These are phyloP conservation scores for Eclectus roratus DNA, from an alignment of 2,113 vertebrate species.

Conservation along the genomic window DNA sequence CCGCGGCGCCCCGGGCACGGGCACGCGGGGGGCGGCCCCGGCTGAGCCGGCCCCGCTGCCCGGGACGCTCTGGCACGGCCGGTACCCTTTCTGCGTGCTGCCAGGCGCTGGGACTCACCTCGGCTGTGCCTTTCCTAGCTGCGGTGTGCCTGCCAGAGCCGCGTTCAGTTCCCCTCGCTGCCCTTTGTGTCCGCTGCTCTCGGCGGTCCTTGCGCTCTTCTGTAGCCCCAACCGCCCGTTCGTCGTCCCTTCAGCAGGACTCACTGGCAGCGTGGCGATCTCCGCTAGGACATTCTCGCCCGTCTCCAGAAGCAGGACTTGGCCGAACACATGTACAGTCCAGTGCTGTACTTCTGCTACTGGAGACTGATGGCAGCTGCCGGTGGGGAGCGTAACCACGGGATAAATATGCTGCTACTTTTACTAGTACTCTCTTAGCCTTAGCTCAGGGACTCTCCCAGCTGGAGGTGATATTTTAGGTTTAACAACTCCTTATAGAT, in stretches of 20 bases:
- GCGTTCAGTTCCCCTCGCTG: background rate
- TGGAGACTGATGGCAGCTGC: constrained; percentile 6
- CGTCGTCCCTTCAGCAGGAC: background rate
- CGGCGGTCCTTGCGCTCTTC: background rate
- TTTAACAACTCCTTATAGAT: background rate
- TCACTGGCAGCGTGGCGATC: background rate
- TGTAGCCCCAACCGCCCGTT: background rate
- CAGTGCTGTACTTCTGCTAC: background rate
- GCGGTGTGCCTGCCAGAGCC: background rate
- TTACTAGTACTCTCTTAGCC: background rate
- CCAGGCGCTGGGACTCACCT: background rate
- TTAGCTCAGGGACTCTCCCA: background rate
- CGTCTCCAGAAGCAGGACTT: background rate
- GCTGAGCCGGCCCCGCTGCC: background rate
- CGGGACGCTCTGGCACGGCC: too few relatives aligned
- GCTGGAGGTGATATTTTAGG: background rate
- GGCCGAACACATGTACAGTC: background rate
- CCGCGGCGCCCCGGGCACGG: background rate
- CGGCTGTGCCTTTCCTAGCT: background rate
- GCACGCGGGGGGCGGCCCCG: background rate
- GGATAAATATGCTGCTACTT: background rate
- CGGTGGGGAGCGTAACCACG: background rate
- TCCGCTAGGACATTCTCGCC: background rate
- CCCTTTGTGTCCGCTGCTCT: background rate
- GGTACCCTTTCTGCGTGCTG: background rate